A percentile compares a stretch with the other conserved stretches of the same genome.
Conservation (phyloP, 2,113 vertebrate genomes). For the Ivindomyrus marchei region DNA sequence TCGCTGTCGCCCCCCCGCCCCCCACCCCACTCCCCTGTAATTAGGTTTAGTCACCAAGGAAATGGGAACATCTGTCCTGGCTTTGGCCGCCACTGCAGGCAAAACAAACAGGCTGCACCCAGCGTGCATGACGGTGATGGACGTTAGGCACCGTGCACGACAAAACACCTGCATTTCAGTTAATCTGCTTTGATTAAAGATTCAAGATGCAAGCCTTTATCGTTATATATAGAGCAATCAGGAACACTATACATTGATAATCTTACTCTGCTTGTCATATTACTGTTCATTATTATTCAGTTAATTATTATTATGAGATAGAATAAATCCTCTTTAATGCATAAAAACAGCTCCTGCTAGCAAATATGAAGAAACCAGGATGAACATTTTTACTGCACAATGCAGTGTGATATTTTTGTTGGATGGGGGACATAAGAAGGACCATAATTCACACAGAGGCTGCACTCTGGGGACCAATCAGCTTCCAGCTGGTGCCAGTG, state of each 20-base stretch:
- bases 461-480: background rate
- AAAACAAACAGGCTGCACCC: constrained; percentile 3
- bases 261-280: background rate
- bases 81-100: background rate
- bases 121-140: background rate
- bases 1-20: background rate
- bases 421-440: background rate
- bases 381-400: background rate
- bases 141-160: too few relatives aligned
- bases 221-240: background rate
- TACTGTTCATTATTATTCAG: background rate
- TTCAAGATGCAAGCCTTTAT: background rate
- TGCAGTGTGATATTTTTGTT: background rate
- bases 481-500: background rate
- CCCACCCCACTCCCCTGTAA: background rate
- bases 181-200: background rate
- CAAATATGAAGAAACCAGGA: background rate
- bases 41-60: constrained; percentile 20
- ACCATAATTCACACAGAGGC: background rate
- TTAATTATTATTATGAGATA: background rate
- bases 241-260: background rate
- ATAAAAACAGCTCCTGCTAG: background rate
- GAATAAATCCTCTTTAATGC: background rate
- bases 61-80: constrained; percentile 10
- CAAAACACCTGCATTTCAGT: background rate